Conservation (phyloP, 2,113 vertebrate species). For the Ginglymostoma cirratum region DNA sequence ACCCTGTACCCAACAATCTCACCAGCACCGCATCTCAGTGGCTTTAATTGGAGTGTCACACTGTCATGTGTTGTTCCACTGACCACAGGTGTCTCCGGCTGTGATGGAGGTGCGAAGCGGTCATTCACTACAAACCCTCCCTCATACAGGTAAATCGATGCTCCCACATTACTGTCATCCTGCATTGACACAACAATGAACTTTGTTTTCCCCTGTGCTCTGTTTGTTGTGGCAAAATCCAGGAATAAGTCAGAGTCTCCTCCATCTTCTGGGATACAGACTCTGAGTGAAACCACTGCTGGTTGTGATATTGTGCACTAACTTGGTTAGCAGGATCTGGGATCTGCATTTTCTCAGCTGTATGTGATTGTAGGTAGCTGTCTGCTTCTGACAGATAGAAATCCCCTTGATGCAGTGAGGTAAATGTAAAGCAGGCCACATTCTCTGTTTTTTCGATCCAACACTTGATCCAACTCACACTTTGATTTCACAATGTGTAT, state of each 20-base stretch:
- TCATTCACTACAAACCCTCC: not conserved
- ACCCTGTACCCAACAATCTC: constrained; percentile 3
- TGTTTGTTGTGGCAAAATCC: not conserved
- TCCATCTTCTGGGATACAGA: not conserved
- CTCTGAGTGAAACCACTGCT: not conserved
- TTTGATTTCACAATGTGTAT: not conserved
- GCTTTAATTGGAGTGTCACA: constrained; percentile 15
- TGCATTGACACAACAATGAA: not conserved
- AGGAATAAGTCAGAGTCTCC: not conserved
- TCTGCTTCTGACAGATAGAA: constrained; percentile 36
- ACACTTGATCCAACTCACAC: constrained; percentile 28
- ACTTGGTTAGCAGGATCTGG: not conserved
- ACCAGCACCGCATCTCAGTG: not conserved
- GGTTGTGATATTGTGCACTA: not conserved
- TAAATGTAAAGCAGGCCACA: constrained; percentile 41
- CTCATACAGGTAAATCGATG: constrained; percentile 13
- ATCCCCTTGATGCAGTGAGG: constrained; percentile 38
- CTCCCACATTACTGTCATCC: not conserved
- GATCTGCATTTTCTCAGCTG: not conserved
- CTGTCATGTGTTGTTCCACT: constrained; percentile 8
- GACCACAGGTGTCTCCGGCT: not conserved
- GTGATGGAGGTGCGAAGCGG: constrained; percentile 40
- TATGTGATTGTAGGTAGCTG: constrained; percentile 23
- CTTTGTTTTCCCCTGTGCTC: not conserved
- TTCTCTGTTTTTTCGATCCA: constrained; percentile 4